Base-by-base conservation (phyloP, 2,797 vertebrate genomes). In the Galagoides demidoff region DNA sequence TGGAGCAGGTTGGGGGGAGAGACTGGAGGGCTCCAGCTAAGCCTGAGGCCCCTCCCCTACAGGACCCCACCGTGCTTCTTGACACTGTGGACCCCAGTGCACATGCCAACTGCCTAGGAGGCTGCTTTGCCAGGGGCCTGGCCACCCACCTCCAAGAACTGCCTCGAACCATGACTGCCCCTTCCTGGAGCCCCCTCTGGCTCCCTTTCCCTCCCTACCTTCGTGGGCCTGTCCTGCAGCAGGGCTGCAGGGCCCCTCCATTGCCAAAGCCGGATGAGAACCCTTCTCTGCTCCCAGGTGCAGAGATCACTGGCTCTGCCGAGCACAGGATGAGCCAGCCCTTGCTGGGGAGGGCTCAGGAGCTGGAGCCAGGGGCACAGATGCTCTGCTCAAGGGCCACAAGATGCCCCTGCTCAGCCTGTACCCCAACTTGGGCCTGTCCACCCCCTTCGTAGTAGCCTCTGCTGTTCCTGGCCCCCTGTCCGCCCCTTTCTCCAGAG, bases 401-500 rank as follows among this genome's bases (percentile, higher is more conserved):
- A 16, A n/a, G 59, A 8, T 16, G 61, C 49, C 37, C 63, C 73
- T 7, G 5, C 20, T 25, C 22, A n/a, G 77, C 68, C 71, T 39
- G 52, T 10, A 2, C 63, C 74, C 90, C 84, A 70, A 27, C 23
- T 4, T 6, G 0, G 39, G 73, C 90, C 85, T 70, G 86, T 43
- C 79, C 45, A 43, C 68, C 3, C 39, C 91, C 79, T 52, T 7
- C 1, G 61, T 39, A 91, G 73, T 85, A 66, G 73, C 10, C 34
- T 71, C 71, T 0, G 12, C 39, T n/a, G 79, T 71, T 84, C 89
- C 66, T 10, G 19, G 85, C 63, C 82, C 64, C 93, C 93, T 0
- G 39, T 95, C 90, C 68, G 90, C 71, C 90, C 95, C 95, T 95
- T 95, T 91, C 94, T 95, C 95, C 83, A 93, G 89, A 98, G 93